These are phyloP conservation scores for Falco columbarius DNA, from an alignment of 2,797 vertebrate genomes.

Conservation along the genomic window DNA sequence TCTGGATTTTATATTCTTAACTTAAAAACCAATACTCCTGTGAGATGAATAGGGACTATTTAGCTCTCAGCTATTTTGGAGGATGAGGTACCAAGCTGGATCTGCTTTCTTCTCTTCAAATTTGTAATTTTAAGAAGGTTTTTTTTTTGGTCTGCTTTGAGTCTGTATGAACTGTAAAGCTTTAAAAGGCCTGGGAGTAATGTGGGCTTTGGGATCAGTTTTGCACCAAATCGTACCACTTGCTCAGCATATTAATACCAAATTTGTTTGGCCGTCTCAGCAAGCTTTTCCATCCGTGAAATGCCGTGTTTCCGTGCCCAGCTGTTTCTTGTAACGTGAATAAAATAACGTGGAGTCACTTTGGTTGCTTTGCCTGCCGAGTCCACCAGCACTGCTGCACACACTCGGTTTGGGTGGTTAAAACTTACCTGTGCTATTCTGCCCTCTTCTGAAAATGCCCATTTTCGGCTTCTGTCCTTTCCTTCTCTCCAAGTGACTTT, in stretches of 20 bases:
- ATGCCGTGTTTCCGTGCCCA: not conserved
- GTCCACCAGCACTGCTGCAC: not conserved
- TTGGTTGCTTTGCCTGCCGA: conserved; percentile 22
- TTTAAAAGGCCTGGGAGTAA: not conserved
- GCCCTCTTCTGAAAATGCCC: not conserved
- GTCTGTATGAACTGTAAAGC: not conserved
- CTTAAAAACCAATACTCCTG: not conserved
- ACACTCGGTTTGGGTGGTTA: not conserved
- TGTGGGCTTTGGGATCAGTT: not conserved
- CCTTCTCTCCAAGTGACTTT: conserved; percentile 71
- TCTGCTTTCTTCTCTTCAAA: not conserved
- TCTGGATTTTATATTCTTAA: not conserved
- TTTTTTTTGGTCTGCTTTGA: not conserved
- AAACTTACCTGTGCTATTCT: conserved; percentile 11
- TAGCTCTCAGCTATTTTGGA: not conserved
- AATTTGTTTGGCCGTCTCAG: not conserved
- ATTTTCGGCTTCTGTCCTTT: conserved; percentile 62
- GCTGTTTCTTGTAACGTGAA: not conserved
- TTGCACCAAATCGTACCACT: not conserved
- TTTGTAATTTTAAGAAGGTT: not conserved
- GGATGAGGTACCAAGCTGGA: not conserved
- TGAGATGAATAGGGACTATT: not conserved
- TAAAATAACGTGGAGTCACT: not conserved
- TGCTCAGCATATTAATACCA: not conserved
- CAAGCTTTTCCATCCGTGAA: conserved; percentile 10